A percentile compares a stretch with the other conserved stretches of the same genome.
These are phyloP conservation scores for Julus scandinavius DNA, from an alignment of 2,888 invertebrate genomes.

Conservation along the genomic window DNA sequence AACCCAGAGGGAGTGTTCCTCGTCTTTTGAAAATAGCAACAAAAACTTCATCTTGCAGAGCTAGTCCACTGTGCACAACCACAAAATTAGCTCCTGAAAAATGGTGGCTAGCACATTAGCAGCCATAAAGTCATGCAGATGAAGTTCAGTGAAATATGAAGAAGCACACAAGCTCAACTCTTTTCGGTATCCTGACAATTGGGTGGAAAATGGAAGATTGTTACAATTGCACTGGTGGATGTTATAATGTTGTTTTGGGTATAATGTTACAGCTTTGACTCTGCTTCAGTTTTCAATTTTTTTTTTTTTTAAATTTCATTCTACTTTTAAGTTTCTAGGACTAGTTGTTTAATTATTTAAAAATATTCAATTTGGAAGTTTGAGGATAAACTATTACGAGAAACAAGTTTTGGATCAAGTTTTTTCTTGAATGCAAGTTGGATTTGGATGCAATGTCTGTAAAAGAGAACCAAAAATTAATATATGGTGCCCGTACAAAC, in stretches of 20 bases:
- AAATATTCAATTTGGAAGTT: no score
- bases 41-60: not conserved
- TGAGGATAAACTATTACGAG: no score
- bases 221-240: not conserved
- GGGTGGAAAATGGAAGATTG: constrained; percentile 1
- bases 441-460: no score
- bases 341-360: no score
- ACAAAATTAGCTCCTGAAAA: not conserved
- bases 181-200: not conserved
- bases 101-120: constrained; percentile 12
- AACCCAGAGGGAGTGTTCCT: not conserved
- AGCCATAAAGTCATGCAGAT: not conserved
- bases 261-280: no score
- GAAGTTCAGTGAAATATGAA: not conserved
- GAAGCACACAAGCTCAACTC: not conserved
- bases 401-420: no score
- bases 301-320: no score
- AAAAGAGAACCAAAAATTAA: no score
- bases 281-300: no score
- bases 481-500: no score
- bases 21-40: not conserved
- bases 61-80: not conserved
- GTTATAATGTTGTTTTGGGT: not conserved
- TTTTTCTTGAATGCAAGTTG: no score
- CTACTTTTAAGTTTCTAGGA: no score